Evolutionary conservation across 2,888 invertebrate species (phyloP).

Genomic region (Drosophila borealis): DNA sequence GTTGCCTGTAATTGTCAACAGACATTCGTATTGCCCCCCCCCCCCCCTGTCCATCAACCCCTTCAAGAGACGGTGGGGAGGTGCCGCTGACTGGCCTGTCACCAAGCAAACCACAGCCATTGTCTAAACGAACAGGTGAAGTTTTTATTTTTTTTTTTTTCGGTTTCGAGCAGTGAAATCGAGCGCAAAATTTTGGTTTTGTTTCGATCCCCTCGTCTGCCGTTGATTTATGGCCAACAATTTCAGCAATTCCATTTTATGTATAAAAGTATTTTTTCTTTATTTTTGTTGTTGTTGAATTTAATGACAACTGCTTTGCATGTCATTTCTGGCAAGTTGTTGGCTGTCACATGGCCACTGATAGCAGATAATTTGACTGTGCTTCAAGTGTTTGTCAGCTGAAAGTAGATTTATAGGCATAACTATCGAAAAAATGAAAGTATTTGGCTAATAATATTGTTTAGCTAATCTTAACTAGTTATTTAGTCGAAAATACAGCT

Average conservation of each 20-base stretch:
- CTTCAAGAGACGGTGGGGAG: background rate
- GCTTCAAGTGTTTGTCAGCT: constrained; percentile 10
- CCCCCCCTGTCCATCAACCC: background rate
- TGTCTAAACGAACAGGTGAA: constrained; percentile 76
- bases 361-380: constrained; percentile 48
- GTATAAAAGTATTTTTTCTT: constrained; percentile 36
- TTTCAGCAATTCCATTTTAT: constrained; percentile 64
- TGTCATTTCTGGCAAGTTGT: constrained; percentile 69
- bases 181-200: constrained; percentile 67
- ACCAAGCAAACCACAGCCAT: constrained; percentile 61
- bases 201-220: constrained; percentile 34
- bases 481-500: background rate
- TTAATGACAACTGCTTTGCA: constrained; percentile 76
- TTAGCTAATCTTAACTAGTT: background rate
- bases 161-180: constrained; percentile 65
- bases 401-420: constrained; percentile 16
- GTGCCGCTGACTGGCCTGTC: constrained; percentile 44
- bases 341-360: constrained; percentile 51
- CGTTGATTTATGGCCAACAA: constrained; percentile 68
- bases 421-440: constrained; percentile 23
- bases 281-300: constrained; percentile 42
- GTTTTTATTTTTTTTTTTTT: constrained; percentile 34
- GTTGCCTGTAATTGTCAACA: constrained; percentile 69
- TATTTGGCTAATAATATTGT: constrained; percentile 5
- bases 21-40: constrained; percentile 1